Base-by-base conservation (phyloP, 2,888 invertebrate species). In the Odontomyia ornata region DNA sequence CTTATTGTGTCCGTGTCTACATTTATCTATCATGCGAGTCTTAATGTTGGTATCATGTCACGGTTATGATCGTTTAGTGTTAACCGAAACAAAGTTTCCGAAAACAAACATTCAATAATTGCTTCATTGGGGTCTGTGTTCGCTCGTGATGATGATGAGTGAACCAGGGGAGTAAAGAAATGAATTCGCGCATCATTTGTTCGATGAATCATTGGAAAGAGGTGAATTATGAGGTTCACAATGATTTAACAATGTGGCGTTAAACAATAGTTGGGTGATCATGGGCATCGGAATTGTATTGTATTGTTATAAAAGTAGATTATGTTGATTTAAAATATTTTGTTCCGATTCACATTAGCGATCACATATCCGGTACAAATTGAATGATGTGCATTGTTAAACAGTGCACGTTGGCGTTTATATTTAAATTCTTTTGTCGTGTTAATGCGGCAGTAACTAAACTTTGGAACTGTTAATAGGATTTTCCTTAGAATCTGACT, bases 71-170 rank as follows among this genome's bases (percentile, higher is more conserved):
- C 64, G 46, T 52, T 47, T 67, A 56, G 67, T 52, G 15, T 27
- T 28, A 67, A 67, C 56, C 76, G 76, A 76, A 76, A 56, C 67
- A 67, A 76, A 76, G 73, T 73, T 73, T 30, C 36, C 56, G 65
- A 67, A 76, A 76, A 76, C 67, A 76, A 56, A 76, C 65, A 64
- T 67, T 57, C 57, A 30, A 56, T 76, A 76, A 76, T 76, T 76
- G 76, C 76, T 76, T 65, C 67, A 76, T 76, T 76, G 56, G 56
- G 64, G 9, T 30, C 36, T 36, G 3, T 36, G n/a, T n/a, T n/a
- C n/a, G n/a, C 25, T 76, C 52, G 27, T 76, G 36, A 28, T 52
- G 11, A 30, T 57, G 73, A 2, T 18, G 13, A 52, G 27, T 56
- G 71, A 21, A 13, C 15, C 3, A 57, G 21, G 13, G 21, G n/a